Percentiles rank a stretch among this genome's conserved stretches.
These are phyloP conservation scores for Cheiracanthium punctorium DNA, from an alignment of 2,888 invertebrate genomes.

Conservation along the genomic window DNA sequence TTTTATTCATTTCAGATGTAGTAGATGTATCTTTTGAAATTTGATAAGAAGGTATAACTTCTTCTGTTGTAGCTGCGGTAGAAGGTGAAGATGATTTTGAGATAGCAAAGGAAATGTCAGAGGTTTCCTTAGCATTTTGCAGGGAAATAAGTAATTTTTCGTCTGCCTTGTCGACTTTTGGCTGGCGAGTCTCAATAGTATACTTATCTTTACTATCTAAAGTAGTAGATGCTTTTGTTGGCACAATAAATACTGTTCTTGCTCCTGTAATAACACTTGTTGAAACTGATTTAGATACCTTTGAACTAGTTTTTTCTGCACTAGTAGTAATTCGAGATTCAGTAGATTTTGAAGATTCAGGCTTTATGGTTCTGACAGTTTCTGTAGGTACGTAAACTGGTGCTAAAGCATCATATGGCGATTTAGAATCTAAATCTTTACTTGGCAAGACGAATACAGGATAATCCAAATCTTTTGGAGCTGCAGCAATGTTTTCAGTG, in stretches of 20 bases:
- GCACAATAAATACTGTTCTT: slow-evolving; percentile 65
- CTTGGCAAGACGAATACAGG: slow-evolving; percentile 46
- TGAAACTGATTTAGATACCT: slow-evolving; percentile 28
- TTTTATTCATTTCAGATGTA: background rate
- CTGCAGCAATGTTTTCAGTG: background rate
- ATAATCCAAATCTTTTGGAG: slow-evolving; percentile 49
- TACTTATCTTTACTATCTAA: slow-evolving; percentile 25
- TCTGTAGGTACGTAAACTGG: slow-evolving; percentile 60
- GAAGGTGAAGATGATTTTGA: background rate
- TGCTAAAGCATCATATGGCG: background rate
- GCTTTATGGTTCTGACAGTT: background rate
- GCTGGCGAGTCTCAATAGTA: background rate
- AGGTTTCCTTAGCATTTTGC: background rate
- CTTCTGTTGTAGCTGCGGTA: background rate
- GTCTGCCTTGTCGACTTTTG: background rate
- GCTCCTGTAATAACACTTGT: slow-evolving; percentile 69
- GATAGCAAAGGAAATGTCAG: background rate
- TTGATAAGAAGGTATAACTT: background rate
- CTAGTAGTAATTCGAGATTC: background rate
- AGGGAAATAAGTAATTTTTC: background rate
- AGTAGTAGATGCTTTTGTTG: slow-evolving; percentile 31
- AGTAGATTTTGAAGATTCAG: background rate
- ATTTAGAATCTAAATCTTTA: background rate
- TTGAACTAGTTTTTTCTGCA: background rate
- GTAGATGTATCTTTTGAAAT: background rate